Conservation (phyloP, 2,113 vertebrate species). For the Rhinichthys klamathensis region DNA sequence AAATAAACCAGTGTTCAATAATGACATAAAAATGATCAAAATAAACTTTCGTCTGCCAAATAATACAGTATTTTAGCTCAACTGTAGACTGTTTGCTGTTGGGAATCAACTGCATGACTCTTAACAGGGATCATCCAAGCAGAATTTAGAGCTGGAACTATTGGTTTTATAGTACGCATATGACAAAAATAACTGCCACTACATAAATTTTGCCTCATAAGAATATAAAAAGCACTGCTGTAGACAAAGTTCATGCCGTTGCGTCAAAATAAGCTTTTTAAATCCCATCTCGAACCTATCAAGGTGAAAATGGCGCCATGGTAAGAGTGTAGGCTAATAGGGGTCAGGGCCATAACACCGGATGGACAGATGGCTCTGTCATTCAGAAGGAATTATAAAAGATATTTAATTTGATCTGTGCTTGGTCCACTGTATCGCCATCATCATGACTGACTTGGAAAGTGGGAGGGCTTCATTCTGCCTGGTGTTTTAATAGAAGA, state of each 20-base stretch:
- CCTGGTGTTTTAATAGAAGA: slow-evolving; percentile 97
- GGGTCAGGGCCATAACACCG: slow-evolving; percentile 96
- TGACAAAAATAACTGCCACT: background rate
- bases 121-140: background rate
- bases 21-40: background rate
- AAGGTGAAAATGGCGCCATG: slow-evolving; percentile 83
- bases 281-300: slow-evolving; percentile 76
- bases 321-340: slow-evolving; percentile 84
- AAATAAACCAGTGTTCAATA: background rate
- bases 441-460: slow-evolving; percentile 86
- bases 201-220: slow-evolving; percentile 34
- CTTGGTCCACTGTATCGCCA: slow-evolving; percentile 88
- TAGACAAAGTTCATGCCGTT: slow-evolving; percentile 12
- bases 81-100: background rate
- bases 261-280: slow-evolving; percentile 18
- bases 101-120: background rate
- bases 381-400: slow-evolving; percentile 96
- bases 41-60: background rate
- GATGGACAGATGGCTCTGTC: slow-evolving; percentile 95
- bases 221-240: slow-evolving; percentile 7
- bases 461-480: slow-evolving; percentile 97
- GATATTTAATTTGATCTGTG: slow-evolving; percentile 98
- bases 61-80: background rate
- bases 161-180: background rate
- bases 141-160: background rate